Percentiles rank a stretch among this genome's conserved stretches.
phyloP scores from a whole-genome alignment of 2,797 vertebrate genomes.

The Pantherophis vulpinus region DNA sequence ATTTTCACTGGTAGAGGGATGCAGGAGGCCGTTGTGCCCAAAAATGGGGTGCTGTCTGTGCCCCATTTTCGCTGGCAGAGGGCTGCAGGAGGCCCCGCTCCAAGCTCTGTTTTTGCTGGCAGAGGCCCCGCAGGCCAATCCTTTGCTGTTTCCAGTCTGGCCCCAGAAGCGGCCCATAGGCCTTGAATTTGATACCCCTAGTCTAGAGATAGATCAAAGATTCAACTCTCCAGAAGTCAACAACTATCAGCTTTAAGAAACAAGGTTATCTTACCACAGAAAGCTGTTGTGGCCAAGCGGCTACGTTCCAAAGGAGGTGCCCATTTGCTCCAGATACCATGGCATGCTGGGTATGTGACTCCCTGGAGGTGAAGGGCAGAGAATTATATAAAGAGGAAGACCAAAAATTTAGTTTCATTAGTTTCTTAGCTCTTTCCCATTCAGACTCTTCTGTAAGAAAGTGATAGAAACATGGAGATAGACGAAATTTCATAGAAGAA shows the following conservation, averaged over 20 bases:
- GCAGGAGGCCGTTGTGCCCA: too few relatives aligned
- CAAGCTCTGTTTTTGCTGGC: too few relatives aligned
- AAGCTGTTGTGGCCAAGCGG: conserved; percentile 87
- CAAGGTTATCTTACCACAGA: conserved; percentile 78
- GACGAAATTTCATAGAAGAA: background rate
- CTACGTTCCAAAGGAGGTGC: conserved; percentile 88
- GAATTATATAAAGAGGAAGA: background rate
- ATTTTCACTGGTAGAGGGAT: too few relatives aligned
- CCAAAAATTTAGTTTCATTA: background rate
- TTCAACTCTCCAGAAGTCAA: background rate
- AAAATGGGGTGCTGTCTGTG: too few relatives aligned
- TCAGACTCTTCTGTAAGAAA: background rate
- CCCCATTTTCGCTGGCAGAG: too few relatives aligned
- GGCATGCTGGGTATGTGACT: conserved; percentile 89
- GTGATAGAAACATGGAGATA: background rate
- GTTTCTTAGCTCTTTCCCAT: background rate
- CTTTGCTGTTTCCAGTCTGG: too few relatives aligned
- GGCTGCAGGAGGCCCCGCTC: too few relatives aligned
- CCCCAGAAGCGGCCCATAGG: too few relatives aligned
- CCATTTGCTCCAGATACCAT: conserved; percentile 94
- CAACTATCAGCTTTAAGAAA: background rate
- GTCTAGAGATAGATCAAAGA: background rate
- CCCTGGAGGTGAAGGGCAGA: conserved; percentile 69
- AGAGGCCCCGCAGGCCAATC: too few relatives aligned
- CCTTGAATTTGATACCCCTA: too few relatives aligned